Conservation (phyloP, 1,140 invertebrate species). For the Paraescarpia echinospica region DNA sequence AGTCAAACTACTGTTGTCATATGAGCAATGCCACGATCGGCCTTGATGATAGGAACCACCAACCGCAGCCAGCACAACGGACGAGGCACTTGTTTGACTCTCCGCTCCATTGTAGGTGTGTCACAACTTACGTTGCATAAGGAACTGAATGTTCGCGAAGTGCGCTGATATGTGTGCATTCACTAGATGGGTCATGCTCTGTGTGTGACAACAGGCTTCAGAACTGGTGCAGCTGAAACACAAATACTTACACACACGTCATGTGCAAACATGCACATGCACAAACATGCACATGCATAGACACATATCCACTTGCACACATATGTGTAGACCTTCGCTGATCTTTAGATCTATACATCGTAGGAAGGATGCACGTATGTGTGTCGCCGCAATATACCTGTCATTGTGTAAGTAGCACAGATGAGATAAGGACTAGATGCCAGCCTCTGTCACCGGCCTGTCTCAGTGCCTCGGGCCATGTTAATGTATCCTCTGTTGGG, state of each 20-base stretch:
- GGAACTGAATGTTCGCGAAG: neutral
- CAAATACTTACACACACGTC: neutral
- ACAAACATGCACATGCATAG: neutral
- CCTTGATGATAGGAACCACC: neutral
- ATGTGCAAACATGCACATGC: neutral
- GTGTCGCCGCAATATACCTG: neutral
- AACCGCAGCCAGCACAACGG: neutral
- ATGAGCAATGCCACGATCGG: neutral
- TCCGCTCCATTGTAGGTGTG: neutral
- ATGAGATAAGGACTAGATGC: neutral
- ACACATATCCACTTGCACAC: neutral
- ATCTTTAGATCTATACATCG: neutral
- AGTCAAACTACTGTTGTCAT: neutral
- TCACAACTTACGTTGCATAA: neutral
- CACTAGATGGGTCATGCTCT: neutral
- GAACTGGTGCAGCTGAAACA: neutral
- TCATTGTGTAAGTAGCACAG: neutral
- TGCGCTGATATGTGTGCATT: neutral
- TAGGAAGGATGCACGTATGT: neutral
- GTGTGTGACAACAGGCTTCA: neutral
- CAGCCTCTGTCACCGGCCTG: neutral
- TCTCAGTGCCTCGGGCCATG: neutral
- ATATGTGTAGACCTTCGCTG: neutral
- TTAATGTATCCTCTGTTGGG: neutral
- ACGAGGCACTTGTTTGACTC: neutral